phyloP scores from a whole-genome alignment of 2,888 invertebrate species.

The Leptinotarsa peninsularis region DNA sequence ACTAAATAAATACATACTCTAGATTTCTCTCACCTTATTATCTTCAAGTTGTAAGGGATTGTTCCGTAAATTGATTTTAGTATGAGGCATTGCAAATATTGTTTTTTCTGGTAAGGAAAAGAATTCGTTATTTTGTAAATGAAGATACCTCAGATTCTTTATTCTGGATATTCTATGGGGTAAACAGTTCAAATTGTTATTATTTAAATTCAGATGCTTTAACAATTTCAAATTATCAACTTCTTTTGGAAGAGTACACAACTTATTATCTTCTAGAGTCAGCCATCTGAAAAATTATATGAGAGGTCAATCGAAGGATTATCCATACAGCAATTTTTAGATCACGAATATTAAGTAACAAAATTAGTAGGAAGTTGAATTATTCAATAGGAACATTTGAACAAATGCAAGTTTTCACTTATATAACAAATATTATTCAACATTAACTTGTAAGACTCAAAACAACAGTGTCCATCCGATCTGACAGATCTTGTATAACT shows the following conservation, averaged over 20 bases:
- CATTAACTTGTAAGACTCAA: too few relatives aligned
- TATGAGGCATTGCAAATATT: constrained; percentile 54
- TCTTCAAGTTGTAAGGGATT: constrained; percentile 56
- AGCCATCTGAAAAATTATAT: constrained; percentile 70
- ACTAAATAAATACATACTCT: not conserved
- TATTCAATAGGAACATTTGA: not conserved
- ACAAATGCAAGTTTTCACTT: too few relatives aligned
- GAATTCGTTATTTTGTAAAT: constrained; percentile 60
- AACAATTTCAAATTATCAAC: constrained; percentile 70
- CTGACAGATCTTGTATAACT: too few relatives aligned
- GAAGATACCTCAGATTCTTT: constrained; percentile 57
- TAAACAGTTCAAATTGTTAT: constrained; percentile 69
- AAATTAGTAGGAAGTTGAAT: not conserved
- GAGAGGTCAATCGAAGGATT: not conserved
- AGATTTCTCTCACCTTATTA: constrained; percentile 45
- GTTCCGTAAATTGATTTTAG: constrained; percentile 60
- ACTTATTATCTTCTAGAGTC: constrained; percentile 74
- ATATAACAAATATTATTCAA: too few relatives aligned
- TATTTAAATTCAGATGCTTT: constrained; percentile 74
- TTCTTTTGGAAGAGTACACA: constrained; percentile 69
- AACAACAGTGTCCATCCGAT: too few relatives aligned
- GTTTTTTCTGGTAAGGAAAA: constrained; percentile 54
- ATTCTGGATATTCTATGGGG: constrained; percentile 64
- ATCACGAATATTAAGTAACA: not conserved
- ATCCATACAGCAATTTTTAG: too few relatives aligned